phyloP scores from a whole-genome alignment of 2,888 invertebrate species.

The Branchinecta sandiegonensis region DNA sequence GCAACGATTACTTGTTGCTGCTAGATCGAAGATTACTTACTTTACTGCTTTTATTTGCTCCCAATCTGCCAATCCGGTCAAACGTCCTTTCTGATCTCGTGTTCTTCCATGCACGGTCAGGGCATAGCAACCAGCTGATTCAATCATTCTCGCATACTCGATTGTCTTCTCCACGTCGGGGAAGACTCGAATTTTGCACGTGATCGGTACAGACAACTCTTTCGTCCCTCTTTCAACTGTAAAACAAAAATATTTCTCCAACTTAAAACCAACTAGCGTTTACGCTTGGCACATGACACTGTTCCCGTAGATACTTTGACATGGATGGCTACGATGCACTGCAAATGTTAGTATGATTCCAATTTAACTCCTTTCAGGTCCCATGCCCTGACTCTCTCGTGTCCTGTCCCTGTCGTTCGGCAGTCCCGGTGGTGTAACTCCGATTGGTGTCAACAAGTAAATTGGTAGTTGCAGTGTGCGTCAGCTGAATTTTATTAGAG shows the following conservation, averaged over 20 bases:
- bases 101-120: constrained; percentile 93
- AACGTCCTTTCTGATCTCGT: constrained; percentile 85
- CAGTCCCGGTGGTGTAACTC: no score
- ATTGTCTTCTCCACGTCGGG: constrained; percentile 70
- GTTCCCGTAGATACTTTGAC: no score
- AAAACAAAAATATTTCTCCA: constrained; percentile 31
- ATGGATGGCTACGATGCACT: no score
- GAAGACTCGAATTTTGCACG: constrained; percentile 89
- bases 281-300: not conserved
- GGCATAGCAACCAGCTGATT: constrained; percentile 76
- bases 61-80: constrained; percentile 92
- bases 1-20: no score
- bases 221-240: constrained; percentile 53
- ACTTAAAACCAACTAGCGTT: not conserved
- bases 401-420: no score
- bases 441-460: no score
- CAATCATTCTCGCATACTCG: constrained; percentile 82
- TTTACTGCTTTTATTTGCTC: constrained; percentile 76
- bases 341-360: no score
- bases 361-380: no score
- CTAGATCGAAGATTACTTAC: constrained; percentile 36
- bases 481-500: no score
- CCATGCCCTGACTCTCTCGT: no score
- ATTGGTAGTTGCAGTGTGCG: no score
- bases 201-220: constrained; percentile 70